Evolutionary conservation across 1,140 invertebrate genomes (phyloP), one percentile per base, ranked within the genome.

Genomic region (Agrilus planipennis): DNA sequence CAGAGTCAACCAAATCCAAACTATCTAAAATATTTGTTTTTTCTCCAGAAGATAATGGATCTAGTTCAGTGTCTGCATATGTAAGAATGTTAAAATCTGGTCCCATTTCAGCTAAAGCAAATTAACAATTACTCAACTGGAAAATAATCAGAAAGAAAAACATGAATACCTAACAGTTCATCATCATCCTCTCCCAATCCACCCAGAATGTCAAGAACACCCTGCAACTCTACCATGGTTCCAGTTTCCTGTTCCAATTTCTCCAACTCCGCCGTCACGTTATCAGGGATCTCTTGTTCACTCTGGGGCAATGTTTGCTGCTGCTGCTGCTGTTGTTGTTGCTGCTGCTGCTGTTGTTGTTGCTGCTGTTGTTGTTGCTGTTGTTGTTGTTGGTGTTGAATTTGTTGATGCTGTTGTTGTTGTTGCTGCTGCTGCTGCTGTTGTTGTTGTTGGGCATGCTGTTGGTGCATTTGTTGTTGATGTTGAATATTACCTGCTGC

Each of bases 21-120:
- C 74, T 75, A 60, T 86, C 81, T 12, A 87, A 31, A 3, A 59
- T 68, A 46, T 85, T 77, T 53, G 82, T 86, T 16, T 79, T 80
- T 49, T 79, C 81, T 38, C 77, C 77, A 37, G 75, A 79, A 31
- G 78, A 73, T 46, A 84, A 73, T 34, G 80, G 79, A 43, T 88
- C 85, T n/a, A 92, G 65, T 63, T 94, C 89, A 1, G 90, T 85
- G 73, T 95, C 90, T 0, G 89, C 90, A 67, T 93, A 95, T 63
- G 92, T 87, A 25, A 95, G 61, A 53, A 96, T 93, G 61, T 95
- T 94, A 64, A 95, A 95, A 63, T 93, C 89, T 55, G 89, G 81
- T 11, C 88, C 88, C 70, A 91, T 85, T 70, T 88, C 83, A 21
- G 81, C 87, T 70, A 69, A 67, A 47, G 72, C 55, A 29, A 19